phyloP scores from a whole-genome alignment of 2,797 vertebrate species.

The Eremophila alpestris region DNA sequence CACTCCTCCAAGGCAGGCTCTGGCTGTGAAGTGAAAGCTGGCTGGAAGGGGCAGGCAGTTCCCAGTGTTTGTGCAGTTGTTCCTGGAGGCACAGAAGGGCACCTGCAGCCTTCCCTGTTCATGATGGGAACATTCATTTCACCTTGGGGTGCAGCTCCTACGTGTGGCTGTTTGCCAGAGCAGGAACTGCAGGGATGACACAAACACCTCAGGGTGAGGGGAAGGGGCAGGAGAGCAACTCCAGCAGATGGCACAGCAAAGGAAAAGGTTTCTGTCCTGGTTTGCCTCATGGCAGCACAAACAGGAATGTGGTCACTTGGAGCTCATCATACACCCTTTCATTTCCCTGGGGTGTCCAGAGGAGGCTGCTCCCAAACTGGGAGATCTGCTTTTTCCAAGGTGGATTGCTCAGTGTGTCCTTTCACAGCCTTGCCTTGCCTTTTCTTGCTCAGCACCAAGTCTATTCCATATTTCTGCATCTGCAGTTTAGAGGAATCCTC shows the following conservation, averaged over 20 bases:
- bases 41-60: neutral
- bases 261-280: neutral
- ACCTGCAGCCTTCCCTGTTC: neutral
- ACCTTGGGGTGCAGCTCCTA: neutral
- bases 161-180: neutral
- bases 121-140: neutral
- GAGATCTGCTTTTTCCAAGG: neutral
- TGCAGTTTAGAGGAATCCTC: neutral
- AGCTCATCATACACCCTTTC: neutral
- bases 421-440: neutral
- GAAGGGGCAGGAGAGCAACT: neutral
- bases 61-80: neutral
- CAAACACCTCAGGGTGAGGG: neutral
- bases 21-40: neutral
- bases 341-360: neutral
- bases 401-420: accelerated
- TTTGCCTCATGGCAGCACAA: neutral
- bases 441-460: neutral
- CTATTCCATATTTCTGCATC: accelerated
- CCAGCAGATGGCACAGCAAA: neutral
- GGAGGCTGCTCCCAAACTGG: neutral
- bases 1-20: neutral
- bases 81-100: neutral
- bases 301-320: neutral
- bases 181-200: neutral